phyloP scores from a whole-genome alignment of 2,797 vertebrate species.

The Vireo griseus region DNA sequence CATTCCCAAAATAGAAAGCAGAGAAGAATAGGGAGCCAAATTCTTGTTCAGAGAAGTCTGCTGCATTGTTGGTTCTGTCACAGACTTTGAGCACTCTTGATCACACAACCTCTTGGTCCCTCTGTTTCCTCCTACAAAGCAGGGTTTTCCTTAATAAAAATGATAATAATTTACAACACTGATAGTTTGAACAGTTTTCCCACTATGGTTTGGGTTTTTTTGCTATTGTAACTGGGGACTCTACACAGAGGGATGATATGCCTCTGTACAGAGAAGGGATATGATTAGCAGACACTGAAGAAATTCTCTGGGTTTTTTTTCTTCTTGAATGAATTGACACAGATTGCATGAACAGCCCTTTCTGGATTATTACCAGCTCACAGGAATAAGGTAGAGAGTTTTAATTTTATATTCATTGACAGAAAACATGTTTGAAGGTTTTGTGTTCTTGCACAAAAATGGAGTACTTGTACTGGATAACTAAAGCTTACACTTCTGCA shows the following conservation, averaged over 20 bases:
- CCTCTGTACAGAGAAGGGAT: neutral
- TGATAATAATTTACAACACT: neutral
- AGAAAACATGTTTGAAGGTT: neutral
- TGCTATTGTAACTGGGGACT: neutral
- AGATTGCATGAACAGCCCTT: neutral
- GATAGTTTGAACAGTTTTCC: neutral
- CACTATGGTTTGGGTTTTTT: neutral
- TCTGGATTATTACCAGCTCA: neutral
- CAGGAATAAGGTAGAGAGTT: neutral
- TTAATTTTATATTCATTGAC: neutral
- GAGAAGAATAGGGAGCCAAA: neutral
- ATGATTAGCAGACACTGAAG: neutral
- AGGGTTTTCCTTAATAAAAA: neutral
- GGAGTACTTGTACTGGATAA: neutral
- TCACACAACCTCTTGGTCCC: neutral
- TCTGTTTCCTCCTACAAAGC: neutral
- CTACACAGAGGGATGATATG: neutral
- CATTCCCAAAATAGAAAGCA: neutral
- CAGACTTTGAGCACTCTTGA: neutral
- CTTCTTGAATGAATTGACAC: neutral
- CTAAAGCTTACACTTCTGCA: neutral
- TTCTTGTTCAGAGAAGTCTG: neutral
- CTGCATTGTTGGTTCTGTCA: neutral
- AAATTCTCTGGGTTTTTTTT: neutral
- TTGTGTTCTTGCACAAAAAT: neutral